Base-by-base conservation (phyloP, 92 coral and sea anemone genomes). In the Porites divaricata region DNA sequence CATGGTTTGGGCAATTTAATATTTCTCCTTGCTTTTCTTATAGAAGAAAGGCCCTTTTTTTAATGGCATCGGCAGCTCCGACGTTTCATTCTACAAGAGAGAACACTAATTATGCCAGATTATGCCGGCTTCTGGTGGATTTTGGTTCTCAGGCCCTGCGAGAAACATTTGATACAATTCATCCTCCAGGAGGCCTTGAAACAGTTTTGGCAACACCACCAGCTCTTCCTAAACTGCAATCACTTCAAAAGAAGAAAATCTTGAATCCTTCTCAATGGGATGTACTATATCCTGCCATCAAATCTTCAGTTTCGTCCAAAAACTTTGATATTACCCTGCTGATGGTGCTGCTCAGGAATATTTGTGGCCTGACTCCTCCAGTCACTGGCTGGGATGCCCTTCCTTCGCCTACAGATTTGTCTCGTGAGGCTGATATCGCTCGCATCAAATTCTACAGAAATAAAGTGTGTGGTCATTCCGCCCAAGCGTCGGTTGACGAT, bases 391-490 rank as follows among this genome's bases (percentile, higher is more conserved):
- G 59, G 59, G 59, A 54, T 15, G 20, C 15, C 0, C 59, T 76
- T 6, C 93, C 93, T 72, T 68, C 66, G 2, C 35, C 54, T 28
- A 72, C 85, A 3, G 91, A 90, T 71, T 83, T 48, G 2, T 70
- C 83, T 35, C 62, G 22, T 11, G 89, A 72, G 41, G 89, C 93
- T 2, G 66, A 87, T 75, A 69, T 90, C 58, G 91, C 77, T n/a
- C 70, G 93, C 73, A 90, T 90, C 23, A 87, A 73, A 76, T 82
- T 49, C 45, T 90, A 53, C 52, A 77, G 93, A 61, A 90, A 90
- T 59, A 23, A 62, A 66, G 73, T 90, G 49, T 45, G 65, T 63
- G 86, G 81, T 57, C 90, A 87, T 70, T n/a, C 25, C 1, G 48
- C 64, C 48, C 70, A 61, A 19, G 75, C 83, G n/a, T 52, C 83